Conservation (phyloP, 2,113 vertebrate species). For the Hyperopisus bebe region DNA sequence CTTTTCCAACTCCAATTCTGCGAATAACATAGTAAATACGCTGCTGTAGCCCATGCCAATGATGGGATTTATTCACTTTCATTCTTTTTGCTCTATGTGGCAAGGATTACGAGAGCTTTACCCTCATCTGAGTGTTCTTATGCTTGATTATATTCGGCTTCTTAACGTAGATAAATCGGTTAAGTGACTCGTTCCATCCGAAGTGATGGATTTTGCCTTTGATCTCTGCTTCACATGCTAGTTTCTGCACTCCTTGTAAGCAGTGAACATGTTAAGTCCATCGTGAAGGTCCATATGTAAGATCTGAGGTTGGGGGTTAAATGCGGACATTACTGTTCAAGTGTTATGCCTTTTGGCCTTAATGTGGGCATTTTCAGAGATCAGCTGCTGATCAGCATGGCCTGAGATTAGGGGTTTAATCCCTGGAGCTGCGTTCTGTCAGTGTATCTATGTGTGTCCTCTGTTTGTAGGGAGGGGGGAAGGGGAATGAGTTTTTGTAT, state of each 20-base stretch:
- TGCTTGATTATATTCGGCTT: neutral
- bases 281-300: neutral
- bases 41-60: neutral
- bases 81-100: neutral
- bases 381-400: neutral
- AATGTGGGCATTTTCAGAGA: neutral
- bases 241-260: neutral
- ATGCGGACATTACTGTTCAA: neutral
- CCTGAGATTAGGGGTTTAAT: slow-evolving; percentile 12
- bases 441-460: neutral
- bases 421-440: neutral
- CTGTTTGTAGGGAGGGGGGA: neutral
- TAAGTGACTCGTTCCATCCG: neutral
- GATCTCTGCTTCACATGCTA: neutral
- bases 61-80: neutral
- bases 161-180: neutral
- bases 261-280: neutral
- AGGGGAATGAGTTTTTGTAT: neutral
- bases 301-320: neutral
- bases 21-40: neutral
- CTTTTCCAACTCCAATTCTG: neutral
- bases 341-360: neutral
- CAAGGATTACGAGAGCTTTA: neutral
- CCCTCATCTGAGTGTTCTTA: neutral
- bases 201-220: neutral